Percentiles rank a stretch among this genome's conserved stretches.
Conservation (phyloP, 2,113 vertebrate genomes). For the Austrofundulus limnaeus region DNA sequence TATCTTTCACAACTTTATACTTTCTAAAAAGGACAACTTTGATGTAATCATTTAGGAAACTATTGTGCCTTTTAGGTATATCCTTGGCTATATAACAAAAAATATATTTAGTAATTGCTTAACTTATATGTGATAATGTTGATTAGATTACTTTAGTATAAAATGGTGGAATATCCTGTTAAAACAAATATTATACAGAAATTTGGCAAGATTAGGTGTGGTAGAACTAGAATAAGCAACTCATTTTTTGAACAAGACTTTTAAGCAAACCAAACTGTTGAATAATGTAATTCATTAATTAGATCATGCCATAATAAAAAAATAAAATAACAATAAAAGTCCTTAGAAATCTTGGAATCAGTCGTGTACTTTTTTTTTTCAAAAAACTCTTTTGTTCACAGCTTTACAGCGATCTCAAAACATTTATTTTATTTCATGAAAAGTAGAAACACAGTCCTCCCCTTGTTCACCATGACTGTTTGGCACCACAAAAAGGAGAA, state of each 20-base stretch:
- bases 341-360: too few relatives aligned
- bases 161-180: too few relatives aligned
- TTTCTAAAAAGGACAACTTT: constrained; percentile 25
- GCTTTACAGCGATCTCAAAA: not conserved
- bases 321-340: too few relatives aligned
- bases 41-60: constrained; percentile 18
- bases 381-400: not conserved
- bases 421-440: not conserved
- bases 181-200: too few relatives aligned
- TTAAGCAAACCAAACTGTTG: too few relatives aligned
- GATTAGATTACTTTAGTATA: too few relatives aligned
- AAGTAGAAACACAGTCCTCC: not conserved
- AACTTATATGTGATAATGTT: not conserved
- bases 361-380: too few relatives aligned
- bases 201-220: not conserved
- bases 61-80: constrained; percentile 7
- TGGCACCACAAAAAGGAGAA: too few relatives aligned
- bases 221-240: not conserved
- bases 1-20: constrained; percentile 17
- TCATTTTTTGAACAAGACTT: not conserved
- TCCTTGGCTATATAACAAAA: not conserved
- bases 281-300: not conserved
- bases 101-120: not conserved
- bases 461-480: too few relatives aligned
- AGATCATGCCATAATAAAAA: too few relatives aligned